Evolutionary conservation across 2,113 vertebrate genomes (phyloP).

Genomic region (Formicarius rufipectus): DNA sequence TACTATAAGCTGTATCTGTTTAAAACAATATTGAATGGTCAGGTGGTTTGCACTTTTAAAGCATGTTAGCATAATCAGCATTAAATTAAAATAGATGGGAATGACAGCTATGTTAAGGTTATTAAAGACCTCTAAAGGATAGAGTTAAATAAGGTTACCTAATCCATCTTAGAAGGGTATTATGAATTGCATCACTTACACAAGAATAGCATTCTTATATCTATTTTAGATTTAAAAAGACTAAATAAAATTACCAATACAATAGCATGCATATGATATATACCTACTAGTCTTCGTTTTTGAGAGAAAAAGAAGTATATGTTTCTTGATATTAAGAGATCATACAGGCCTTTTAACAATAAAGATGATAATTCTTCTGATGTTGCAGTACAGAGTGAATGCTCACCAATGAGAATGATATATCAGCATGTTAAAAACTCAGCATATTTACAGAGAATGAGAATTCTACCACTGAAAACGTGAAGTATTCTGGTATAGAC

Average conservation of each 20-base stretch:
- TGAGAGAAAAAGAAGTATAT: background rate
- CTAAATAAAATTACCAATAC: background rate
- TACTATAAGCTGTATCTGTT: conserved; percentile 9
- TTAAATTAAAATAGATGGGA: conserved; percentile 76
- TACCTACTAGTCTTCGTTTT: background rate
- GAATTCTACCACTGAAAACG: background rate
- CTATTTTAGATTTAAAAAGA: conserved; percentile 44
- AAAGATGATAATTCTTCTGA: background rate
- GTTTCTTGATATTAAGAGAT: background rate
- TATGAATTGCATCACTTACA: conserved; percentile 48
- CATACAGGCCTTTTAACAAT: background rate
- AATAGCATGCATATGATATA: background rate
- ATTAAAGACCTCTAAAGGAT: conserved; percentile 69
- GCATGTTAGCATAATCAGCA: conserved; percentile 56
- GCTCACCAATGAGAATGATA: background rate
- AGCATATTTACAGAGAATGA: background rate
- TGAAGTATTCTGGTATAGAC: background rate
- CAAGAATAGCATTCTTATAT: conserved; percentile 27
- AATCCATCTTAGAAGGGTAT: conserved; percentile 61
- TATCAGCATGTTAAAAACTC: background rate
- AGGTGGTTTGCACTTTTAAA: conserved; percentile 34
- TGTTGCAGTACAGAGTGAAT: background rate
- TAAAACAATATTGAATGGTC: conserved; percentile 47
- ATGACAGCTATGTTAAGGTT: conserved; percentile 70
- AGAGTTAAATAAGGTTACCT: conserved; percentile 60